Base-by-base conservation (phyloP, 2,113 vertebrate species). In the Gambusia holbrooki region DNA sequence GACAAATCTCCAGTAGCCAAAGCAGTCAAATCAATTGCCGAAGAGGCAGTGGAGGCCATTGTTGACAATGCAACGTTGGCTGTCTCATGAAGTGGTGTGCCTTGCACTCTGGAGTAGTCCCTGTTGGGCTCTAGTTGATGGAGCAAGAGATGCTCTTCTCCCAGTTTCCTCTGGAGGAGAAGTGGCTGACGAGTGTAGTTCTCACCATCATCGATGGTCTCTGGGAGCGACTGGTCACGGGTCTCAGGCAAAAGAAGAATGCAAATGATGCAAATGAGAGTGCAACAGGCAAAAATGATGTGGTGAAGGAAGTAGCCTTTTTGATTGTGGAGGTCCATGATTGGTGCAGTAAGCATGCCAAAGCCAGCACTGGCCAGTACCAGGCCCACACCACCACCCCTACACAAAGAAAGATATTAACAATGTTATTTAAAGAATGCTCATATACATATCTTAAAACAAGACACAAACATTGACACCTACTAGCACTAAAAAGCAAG, bases 271-370 rank as follows among this genome's bases (percentile, higher is more conserved):
- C 98, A 99, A 93, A 99, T 98, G 76, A 99, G 96, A 0, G 98
- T 99, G 89, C 98, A 99, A 94, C 98, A 99, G 93, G 98, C 97
- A 0, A 99, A 99, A 92, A 99, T 98, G 76, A 99, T 94, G n/a
- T 99, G 97, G 84, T 99, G 98, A 73, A 99, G 95, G 92, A 99
- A 99, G 89, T 98, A 99, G 69, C 98, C 98, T 92, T 99, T 98
- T 94, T 99, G 97, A 92, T 99, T 98, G 93, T 99, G 97, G 12
- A 99, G 96, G 80, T 99, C 98, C 93, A 99, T 99, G 92, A 99
- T 99, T 86, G 97, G 98, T 0, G 96, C 97, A 0, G 98, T 99
- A 83, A 99, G 92, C 95, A 96, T 97, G 67, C 98, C 98, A 0
- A 99, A 99, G 62, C 98, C 97, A 0, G 98, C 98, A 0, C 98